A percentile compares a stretch with the other conserved stretches of the same genome.
phyloP scores from a whole-genome alignment of 2,797 vertebrate species.

The Sebastes jordani region DNA sequence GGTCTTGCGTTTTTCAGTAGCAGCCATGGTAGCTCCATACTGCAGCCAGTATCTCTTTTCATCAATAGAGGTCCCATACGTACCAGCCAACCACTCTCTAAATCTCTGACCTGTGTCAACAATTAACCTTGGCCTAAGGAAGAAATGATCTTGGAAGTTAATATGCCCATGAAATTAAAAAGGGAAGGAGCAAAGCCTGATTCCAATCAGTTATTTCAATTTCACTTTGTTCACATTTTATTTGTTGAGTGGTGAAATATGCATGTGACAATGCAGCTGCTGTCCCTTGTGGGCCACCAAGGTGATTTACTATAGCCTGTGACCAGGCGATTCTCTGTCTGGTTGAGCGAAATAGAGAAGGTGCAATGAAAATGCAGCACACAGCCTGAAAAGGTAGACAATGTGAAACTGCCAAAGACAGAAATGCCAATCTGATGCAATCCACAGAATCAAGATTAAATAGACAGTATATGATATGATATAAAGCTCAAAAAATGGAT shows the following conservation, averaged over 20 bases:
- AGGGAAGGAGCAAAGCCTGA: conserved; percentile 27
- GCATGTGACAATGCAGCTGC: conserved; percentile 43
- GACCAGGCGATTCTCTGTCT: conserved; percentile 24
- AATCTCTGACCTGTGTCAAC: conserved; percentile 18
- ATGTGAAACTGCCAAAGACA: not conserved
- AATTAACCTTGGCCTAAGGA: conserved; percentile 21
- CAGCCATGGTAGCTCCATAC: not conserved
- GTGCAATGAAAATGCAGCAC: conserved; percentile 5
- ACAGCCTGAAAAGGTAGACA: not conserved
- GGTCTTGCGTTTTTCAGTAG: not conserved
- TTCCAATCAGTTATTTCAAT: conserved; percentile 36
- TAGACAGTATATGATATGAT: not conserved
- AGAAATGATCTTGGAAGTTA: conserved; percentile 43
- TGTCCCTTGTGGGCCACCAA: conserved; percentile 47
- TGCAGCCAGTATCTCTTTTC: not conserved
- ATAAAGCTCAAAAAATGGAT: not conserved
- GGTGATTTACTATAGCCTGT: conserved; percentile 54
- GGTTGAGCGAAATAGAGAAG: conserved; percentile 30
- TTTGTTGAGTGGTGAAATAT: conserved; percentile 58
- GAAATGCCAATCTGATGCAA: not conserved
- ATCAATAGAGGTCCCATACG: conserved; percentile 13
- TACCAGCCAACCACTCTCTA: not conserved
- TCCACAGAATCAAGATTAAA: not conserved
- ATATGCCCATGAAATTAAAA: conserved; percentile 39
- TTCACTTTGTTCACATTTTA: conserved; percentile 53